Percentiles rank a stretch among this genome's conserved stretches.
Conservation (phyloP, 2,888 invertebrate species). For the Lycophotia porphyrea region DNA sequence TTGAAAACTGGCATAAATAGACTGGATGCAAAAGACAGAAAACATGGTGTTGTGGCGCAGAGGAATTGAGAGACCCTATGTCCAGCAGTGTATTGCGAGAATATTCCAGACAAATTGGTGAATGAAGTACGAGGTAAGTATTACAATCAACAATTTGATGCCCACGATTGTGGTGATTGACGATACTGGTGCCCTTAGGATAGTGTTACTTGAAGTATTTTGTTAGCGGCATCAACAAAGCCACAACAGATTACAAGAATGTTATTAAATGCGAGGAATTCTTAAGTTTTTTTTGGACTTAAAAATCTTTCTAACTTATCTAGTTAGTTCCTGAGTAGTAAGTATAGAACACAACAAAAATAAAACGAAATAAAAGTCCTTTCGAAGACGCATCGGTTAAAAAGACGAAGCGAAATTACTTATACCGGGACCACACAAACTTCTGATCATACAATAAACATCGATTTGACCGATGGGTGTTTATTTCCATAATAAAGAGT, state of each 20-base stretch:
- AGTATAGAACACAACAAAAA: background rate
- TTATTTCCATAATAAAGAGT: conserved; percentile 44
- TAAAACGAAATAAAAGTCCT: background rate
- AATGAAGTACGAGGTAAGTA: background rate
- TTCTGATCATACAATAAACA: conserved; percentile 7
- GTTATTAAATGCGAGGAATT: background rate
- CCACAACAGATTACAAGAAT: background rate
- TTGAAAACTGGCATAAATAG: background rate
- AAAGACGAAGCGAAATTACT: background rate
- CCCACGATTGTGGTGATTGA: background rate
- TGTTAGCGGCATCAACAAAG: background rate
- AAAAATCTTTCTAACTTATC: background rate
- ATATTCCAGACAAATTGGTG: background rate
- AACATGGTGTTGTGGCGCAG: background rate
- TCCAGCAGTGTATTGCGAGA: background rate
- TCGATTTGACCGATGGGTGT: background rate
- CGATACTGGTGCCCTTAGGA: background rate
- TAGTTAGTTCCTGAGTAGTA: no score
- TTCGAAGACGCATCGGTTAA: background rate
- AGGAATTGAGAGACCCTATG: background rate
- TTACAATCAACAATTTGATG: background rate
- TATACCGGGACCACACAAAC: background rate
- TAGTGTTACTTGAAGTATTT: background rate
- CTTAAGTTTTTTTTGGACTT: background rate
- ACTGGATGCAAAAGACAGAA: background rate